Conservation (phyloP, 1,140 invertebrate genomes). For the Drosophila aff. region DNA sequence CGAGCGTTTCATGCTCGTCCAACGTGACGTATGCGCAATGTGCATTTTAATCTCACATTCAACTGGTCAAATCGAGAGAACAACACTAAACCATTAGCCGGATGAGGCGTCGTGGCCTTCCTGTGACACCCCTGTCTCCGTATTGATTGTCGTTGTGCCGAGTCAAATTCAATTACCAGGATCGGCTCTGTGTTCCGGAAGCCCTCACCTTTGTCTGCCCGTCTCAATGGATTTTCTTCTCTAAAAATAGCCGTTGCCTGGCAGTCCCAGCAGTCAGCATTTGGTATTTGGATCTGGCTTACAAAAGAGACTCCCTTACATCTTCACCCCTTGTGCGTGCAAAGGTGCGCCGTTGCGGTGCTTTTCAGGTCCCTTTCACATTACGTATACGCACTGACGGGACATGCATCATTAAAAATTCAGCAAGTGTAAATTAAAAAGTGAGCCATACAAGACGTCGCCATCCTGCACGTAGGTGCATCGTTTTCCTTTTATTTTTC, state of each 20-base stretch:
- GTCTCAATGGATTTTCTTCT: constrained; percentile 29
- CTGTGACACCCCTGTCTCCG: constrained; percentile 9
- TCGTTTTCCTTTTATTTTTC: constrained; percentile 33
- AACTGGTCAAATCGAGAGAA: constrained; percentile 9
- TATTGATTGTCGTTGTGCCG: constrained; percentile 67
- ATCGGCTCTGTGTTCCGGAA: constrained; percentile 41
- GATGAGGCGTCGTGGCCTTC: constrained; percentile 33
- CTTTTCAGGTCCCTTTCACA: constrained; percentile 28
- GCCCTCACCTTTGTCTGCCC: constrained; percentile 29
- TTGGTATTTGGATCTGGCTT: constrained; percentile 36
- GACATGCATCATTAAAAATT: constrained; percentile 65
- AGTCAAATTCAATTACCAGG: constrained; percentile 71
- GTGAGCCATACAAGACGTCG: constrained; percentile 23
- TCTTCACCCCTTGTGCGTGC: constrained; percentile 18
- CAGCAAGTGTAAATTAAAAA: constrained; percentile 72
- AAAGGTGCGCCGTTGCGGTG: not conserved
- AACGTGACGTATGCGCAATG: constrained; percentile 62
- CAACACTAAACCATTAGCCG: constrained; percentile 42
- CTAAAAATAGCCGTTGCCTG: constrained; percentile 63
- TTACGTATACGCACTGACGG: constrained; percentile 53
- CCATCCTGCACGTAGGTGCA: constrained; percentile 63
- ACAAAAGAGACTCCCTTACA: not conserved
- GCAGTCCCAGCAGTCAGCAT: constrained; percentile 24
- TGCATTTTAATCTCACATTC: constrained; percentile 57
- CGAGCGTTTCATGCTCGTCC: constrained; percentile 33